Percentiles rank a stretch among this genome's conserved stretches.
phyloP scores from a whole-genome alignment of 2,113 vertebrate species.

The Proteles cristata region DNA sequence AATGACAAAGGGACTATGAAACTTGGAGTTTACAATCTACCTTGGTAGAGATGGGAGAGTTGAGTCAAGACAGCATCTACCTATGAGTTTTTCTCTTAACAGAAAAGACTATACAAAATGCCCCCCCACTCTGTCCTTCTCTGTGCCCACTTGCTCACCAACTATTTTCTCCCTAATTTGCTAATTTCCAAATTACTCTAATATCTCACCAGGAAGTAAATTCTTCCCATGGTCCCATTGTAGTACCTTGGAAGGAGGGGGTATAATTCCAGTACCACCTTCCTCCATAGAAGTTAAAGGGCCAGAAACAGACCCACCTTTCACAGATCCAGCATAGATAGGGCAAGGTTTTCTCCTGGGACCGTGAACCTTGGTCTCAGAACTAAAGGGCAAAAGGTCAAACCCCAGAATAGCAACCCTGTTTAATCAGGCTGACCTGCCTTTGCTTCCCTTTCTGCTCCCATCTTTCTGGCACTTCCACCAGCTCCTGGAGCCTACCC shows the following conservation, averaged over 20 bases:
- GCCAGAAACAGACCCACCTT: not conserved
- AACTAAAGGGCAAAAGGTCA: not conserved
- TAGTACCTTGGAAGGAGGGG: not conserved
- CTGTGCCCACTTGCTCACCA: not conserved
- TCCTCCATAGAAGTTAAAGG: not conserved
- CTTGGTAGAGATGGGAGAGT: not conserved
- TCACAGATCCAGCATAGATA: not conserved
- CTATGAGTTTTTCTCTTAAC: not conserved
- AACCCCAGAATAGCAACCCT: not conserved
- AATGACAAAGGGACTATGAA: not conserved
- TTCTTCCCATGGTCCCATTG: not conserved
- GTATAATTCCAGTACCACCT: not conserved
- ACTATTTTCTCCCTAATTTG: not conserved
- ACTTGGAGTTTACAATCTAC: not conserved
- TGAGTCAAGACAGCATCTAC: not conserved
- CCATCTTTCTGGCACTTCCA: not conserved
- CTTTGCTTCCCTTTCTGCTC: not conserved
- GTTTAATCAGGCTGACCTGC: not conserved
- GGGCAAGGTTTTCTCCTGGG: not conserved
- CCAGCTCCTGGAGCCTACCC: not conserved
- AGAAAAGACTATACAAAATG: not conserved
- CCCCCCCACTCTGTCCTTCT: rapidly evolving
- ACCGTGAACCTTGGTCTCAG: not conserved
- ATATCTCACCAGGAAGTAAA: not conserved
- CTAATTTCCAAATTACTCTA: not conserved